Evolutionary conservation across 1,140 invertebrate genomes (phyloP), one percentile per base, ranked within the genome.

Genomic region (Ectropis grisescens): DNA sequence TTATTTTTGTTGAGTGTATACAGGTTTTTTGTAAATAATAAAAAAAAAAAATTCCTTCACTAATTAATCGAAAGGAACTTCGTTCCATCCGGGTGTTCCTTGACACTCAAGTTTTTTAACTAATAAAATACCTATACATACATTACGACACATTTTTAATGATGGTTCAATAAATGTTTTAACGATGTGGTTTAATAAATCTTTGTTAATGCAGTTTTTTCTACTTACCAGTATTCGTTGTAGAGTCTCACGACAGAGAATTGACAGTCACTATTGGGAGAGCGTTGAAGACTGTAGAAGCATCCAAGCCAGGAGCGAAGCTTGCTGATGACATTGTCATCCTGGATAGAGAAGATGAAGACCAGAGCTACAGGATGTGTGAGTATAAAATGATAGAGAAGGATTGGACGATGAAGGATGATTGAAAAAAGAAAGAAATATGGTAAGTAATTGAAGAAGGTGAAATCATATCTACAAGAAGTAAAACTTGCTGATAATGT

Each of bases 291-390:
- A n/a, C 46, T 11, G 33, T 56, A 2, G 68, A 82, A 42, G 38
- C 61, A 0, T 37, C 43, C 3, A 47, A 37, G 1, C 44, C 53
- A 9, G 65, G 48, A 2, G 2, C 69, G 0, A 23, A 36, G 6
- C 15, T 80, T 1, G 41, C 41, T 3, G 69, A 68, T 3, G 47
- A 52, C 12, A 30, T 75, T 1, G 46, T 84, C 0, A 25, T 55
- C 2, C 19, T 84, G 5, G 62, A 84, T 28, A 58, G 82, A 40
- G 62, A 72, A 15, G 58, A 71, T 6, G 68, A 81, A 33, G 67
- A 81, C 1, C 67, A 79, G 22, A 61, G 62, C 29, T 65, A 61
- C 32, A 58, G 56, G 16, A 62, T 59, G 42, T 33, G 58, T 64
- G 47, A 42, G 50, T 22, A 28, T 8, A 5, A 37, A 22, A 70